phyloP scores from a whole-genome alignment of 2,113 vertebrate species.

The Apteryx mantelli region DNA sequence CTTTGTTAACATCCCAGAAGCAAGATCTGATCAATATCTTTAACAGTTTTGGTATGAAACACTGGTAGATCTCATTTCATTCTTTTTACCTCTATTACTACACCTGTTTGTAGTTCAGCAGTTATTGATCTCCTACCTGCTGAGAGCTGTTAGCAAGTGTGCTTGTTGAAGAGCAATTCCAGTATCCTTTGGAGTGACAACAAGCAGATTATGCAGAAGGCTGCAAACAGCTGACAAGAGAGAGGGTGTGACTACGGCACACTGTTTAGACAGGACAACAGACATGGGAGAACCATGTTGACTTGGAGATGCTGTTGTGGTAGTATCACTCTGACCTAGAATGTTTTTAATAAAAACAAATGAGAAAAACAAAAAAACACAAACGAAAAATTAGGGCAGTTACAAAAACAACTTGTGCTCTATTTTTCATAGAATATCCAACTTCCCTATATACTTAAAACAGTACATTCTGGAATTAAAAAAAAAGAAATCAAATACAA shows the following conservation, averaged over 20 bases:
- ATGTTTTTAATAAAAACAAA: neutral
- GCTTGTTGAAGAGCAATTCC: constrained; percentile 79
- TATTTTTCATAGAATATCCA: neutral
- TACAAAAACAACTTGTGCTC: neutral
- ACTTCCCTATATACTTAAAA: neutral
- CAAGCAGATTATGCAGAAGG: constrained; percentile 88
- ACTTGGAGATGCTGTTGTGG: constrained; percentile 74
- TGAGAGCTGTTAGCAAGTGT: constrained; percentile 81
- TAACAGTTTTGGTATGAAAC: constrained; percentile 5
- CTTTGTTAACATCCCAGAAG: neutral
- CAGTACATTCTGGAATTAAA: neutral
- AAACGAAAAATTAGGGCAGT: neutral
- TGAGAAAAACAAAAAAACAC: neutral
- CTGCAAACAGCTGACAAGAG: constrained; percentile 88
- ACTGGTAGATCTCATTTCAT: neutral
- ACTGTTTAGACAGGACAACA: constrained; percentile 68
- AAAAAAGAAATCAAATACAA: neutral
- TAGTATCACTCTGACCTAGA: constrained; percentile 86
- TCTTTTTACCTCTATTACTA: neutral
- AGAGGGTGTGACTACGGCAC: constrained; percentile 85
- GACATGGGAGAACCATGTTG: constrained; percentile 72
- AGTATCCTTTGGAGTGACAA: constrained; percentile 84
- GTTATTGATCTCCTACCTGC: constrained; percentile 78
- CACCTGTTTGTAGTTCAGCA: neutral
- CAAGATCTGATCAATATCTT: neutral